Percentiles rank a stretch among this genome's conserved stretches.
Evolutionary conservation across 1,140 invertebrate species (phyloP).

Genomic region (silkworm (Bombyx mori)): DNA sequence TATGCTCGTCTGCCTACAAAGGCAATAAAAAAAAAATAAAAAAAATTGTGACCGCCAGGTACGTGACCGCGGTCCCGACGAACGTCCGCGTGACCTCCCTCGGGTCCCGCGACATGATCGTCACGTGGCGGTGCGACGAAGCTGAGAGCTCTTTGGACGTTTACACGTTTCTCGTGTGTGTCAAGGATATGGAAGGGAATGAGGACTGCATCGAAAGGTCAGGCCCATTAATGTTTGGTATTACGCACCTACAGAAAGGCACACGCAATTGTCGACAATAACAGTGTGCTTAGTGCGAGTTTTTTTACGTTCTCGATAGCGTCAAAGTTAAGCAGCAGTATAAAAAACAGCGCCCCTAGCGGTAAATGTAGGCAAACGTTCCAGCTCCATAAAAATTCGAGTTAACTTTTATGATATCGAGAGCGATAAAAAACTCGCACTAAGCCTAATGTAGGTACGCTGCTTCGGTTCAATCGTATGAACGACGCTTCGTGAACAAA

Average conservation of each 20-base stretch:
- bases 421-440: no score
- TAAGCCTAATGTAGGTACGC: conserved; percentile 2
- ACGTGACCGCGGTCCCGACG: conserved; percentile 13
- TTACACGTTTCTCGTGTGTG: conserved; percentile 34
- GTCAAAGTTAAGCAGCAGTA: no score
- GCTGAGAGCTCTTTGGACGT: conserved; percentile 5
- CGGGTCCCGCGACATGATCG: conserved; percentile 19
- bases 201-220: conserved; percentile 40
- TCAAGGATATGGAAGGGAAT: conserved; percentile 19
- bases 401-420: no score
- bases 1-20: no score
- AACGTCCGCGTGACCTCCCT: conserved; percentile 28
- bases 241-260: neutral
- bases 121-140: conserved; percentile 35
- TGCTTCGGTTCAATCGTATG: neutral
- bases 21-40: no score
- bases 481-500: no score
- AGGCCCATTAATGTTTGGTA: neutral
- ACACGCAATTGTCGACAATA: conserved; percentile 14
- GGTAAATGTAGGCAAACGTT: no score
- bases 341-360: no score
- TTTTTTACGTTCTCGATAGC: no score
- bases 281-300: no score
- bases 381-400: no score
- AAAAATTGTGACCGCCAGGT: no score